These are phyloP conservation scores for Cheilosia vulpina DNA, from an alignment of 2,888 invertebrate genomes.

Conservation along the genomic window DNA sequence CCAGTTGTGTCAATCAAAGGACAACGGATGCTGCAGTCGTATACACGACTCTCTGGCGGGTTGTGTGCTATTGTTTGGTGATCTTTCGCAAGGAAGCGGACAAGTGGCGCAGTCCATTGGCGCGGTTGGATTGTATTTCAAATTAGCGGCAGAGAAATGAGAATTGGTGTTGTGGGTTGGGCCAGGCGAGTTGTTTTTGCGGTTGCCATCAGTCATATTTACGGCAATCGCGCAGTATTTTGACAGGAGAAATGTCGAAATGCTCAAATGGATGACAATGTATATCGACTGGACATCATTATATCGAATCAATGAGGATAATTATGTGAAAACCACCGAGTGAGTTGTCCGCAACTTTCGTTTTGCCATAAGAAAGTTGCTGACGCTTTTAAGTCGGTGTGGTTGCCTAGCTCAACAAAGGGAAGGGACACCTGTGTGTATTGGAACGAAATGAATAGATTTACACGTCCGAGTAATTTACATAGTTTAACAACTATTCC, in stretches of 20 bases:
- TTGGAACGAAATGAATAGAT: too few relatives aligned
- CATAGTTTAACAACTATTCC: too few relatives aligned
- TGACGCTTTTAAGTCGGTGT: too few relatives aligned
- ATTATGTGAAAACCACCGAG: constrained; percentile 19
- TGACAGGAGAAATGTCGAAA: constrained; percentile 49
- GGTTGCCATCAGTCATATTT: constrained; percentile 47
- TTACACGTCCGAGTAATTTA: too few relatives aligned
- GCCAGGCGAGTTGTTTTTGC: neutral
- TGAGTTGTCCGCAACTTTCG: neutral
- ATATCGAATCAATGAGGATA: constrained; percentile 11
- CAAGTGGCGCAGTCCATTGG: neutral
- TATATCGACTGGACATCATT: constrained; percentile 7
- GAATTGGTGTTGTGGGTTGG: neutral
- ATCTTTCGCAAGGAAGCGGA: constrained; percentile 4
- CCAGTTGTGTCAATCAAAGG: constrained; percentile 70
- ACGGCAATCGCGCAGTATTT: constrained; percentile 13
- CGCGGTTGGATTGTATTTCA: constrained; percentile 26
- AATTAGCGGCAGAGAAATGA: constrained; percentile 4
- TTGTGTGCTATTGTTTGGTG: constrained; percentile 33
- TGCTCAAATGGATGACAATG: neutral
- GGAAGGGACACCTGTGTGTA: too few relatives aligned
- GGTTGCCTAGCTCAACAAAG: too few relatives aligned
- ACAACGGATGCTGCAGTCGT: constrained; percentile 30
- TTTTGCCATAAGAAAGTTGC: neutral
- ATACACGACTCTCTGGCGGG: neutral